phyloP scores from a whole-genome alignment of 2,888 invertebrate species.

The Napeogenes sylphis region DNA sequence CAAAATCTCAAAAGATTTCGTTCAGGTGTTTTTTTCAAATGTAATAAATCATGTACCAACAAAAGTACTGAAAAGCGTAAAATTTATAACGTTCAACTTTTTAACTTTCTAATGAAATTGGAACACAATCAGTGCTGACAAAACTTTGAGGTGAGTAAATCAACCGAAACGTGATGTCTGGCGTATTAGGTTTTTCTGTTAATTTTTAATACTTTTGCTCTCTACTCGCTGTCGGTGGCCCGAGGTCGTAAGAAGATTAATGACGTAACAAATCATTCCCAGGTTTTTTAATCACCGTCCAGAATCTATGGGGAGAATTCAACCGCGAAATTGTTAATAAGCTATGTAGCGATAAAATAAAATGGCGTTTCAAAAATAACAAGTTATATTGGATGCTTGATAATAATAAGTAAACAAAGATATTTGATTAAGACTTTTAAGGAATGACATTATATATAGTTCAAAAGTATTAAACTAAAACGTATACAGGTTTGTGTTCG shows the following conservation, averaged over 20 bases:
- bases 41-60: too few relatives aligned
- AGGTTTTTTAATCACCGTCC: constrained; percentile 27
- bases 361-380: constrained; percentile 17
- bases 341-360: constrained; percentile 24
- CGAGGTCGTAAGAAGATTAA: constrained; percentile 31
- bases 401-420: not conserved
- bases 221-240: constrained; percentile 26
- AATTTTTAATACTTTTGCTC: constrained; percentile 22
- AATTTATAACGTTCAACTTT: too few relatives aligned
- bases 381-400: constrained; percentile 2
- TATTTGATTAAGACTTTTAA: not conserved
- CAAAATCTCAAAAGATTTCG: too few relatives aligned
- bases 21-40: too few relatives aligned
- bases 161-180: too few relatives aligned
- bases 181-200: constrained; percentile 14
- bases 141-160: too few relatives aligned
- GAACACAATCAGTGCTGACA: too few relatives aligned
- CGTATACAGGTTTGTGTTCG: not conserved
- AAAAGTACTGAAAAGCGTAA: too few relatives aligned
- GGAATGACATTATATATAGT: not conserved
- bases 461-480: not conserved
- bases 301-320: constrained; percentile 24
- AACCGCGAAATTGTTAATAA: constrained; percentile 30
- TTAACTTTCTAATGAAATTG: too few relatives aligned
- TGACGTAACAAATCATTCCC: constrained; percentile 32